Percentiles rank a stretch among this genome's conserved stretches.
Conservation (phyloP, 2,888 invertebrate genomes). For the Ochlodes sylvanus region DNA sequence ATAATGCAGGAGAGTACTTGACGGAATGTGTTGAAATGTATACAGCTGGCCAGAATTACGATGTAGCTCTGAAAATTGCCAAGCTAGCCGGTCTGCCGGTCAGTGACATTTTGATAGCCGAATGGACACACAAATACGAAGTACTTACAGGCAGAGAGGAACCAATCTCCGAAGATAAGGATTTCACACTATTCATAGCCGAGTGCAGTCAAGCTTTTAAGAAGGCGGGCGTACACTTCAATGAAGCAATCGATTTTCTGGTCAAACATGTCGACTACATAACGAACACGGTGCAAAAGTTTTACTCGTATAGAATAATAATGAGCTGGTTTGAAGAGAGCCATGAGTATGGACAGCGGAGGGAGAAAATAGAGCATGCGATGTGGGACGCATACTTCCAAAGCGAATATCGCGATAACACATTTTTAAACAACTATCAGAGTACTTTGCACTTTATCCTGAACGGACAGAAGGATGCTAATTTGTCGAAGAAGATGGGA, state of each 20-base stretch:
- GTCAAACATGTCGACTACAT: constrained; percentile 83
- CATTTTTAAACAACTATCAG: constrained; percentile 66
- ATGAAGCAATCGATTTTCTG: constrained; percentile 87
- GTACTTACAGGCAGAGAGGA: constrained; percentile 62
- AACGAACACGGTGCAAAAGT: constrained; percentile 72
- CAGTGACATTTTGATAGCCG: constrained; percentile 81
- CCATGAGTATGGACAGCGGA: constrained; percentile 65
- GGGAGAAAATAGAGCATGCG: constrained; percentile 74
- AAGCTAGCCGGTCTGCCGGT: constrained; percentile 75
- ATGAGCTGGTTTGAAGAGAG: constrained; percentile 79
- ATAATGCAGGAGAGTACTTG: constrained; percentile 75
- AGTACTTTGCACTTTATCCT: constrained; percentile 69
- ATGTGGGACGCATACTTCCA: constrained; percentile 79
- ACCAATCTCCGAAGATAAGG: constrained; percentile 60
- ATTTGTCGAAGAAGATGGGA: constrained; percentile 62
- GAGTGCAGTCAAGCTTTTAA: constrained; percentile 87
- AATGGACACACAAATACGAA: constrained; percentile 83
- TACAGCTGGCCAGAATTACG: constrained; percentile 78
- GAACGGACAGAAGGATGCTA: constrained; percentile 68
- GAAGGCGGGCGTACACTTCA: constrained; percentile 85
- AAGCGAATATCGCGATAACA: constrained; percentile 55
- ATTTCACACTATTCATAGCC: constrained; percentile 81
- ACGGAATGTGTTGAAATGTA: constrained; percentile 83
- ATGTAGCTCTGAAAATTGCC: constrained; percentile 85
- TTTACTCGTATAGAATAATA: constrained; percentile 78